phyloP scores from a whole-genome alignment of 2,797 vertebrate species.

The Heterohyrax brucei region DNA sequence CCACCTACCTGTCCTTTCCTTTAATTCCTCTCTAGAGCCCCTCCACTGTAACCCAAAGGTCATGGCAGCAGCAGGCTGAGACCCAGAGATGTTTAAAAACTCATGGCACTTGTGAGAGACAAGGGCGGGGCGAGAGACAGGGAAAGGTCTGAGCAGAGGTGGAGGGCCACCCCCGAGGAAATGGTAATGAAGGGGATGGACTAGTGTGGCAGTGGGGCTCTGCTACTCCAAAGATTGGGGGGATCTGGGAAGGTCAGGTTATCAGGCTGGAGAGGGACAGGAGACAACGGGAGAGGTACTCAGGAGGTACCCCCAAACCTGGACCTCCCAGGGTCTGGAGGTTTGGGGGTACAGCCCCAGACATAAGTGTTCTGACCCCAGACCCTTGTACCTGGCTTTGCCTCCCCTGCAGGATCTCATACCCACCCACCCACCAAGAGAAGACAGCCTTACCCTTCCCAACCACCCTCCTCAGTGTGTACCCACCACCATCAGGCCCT shows the following conservation, averaged over 20 bases:
- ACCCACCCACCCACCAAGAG: neutral
- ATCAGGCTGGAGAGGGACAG: neutral
- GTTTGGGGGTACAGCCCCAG: neutral
- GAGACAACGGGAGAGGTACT: slow-evolving; percentile 29
- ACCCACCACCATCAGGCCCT: neutral
- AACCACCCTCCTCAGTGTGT: slow-evolving; percentile 16
- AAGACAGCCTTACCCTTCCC: neutral
- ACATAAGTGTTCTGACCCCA: neutral
- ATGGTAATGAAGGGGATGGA: slow-evolving; percentile 71
- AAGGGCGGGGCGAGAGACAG: slow-evolving; percentile 61
- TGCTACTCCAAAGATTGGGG: neutral
- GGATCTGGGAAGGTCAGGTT: slow-evolving; percentile 41
- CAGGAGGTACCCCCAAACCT: slow-evolving; percentile 20
- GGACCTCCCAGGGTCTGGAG: neutral
- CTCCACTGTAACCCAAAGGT: slow-evolving; percentile 77
- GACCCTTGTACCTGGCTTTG: neutral
- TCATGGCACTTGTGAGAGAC: slow-evolving; percentile 88
- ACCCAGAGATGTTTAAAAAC: slow-evolving; percentile 85
- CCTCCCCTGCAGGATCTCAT: neutral
- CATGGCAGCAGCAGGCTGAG: slow-evolving; percentile 84
- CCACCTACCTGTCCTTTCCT: slow-evolving; percentile 62
- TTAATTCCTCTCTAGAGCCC: slow-evolving; percentile 67
- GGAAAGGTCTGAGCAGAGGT: slow-evolving; percentile 61
- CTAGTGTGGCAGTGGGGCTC: slow-evolving; percentile 40
- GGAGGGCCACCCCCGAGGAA: slow-evolving; percentile 48